phyloP scores from a whole-genome alignment of 1,140 invertebrate species.

The Zaprionus davidi region DNA sequence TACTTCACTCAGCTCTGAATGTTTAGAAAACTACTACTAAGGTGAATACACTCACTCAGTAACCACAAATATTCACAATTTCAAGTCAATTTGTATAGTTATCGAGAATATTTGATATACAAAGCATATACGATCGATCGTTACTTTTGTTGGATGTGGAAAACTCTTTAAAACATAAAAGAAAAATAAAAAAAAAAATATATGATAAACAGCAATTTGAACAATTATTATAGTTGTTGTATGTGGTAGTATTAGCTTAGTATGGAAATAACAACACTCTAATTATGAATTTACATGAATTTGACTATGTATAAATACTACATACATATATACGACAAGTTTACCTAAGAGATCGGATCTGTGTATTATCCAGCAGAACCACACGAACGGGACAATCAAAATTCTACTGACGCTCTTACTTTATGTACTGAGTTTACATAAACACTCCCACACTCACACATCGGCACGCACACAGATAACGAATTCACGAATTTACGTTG shows the following conservation, averaged over 20 bases:
- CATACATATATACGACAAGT: conserved; percentile 10
- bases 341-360: conserved; percentile 48
- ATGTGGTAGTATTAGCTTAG: conserved; percentile 59
- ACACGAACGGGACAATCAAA: conserved; percentile 81
- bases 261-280: conserved; percentile 33
- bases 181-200: conserved; percentile 12
- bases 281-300: conserved; percentile 57
- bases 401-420: conserved; percentile 69
- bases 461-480: neutral
- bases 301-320: conserved; percentile 54
- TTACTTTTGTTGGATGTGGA: conserved; percentile 28
- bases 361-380: conserved; percentile 58
- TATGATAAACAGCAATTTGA: conserved; percentile 59
- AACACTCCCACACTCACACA: conserved; percentile 1
- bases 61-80: conserved; percentile 24
- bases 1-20: conserved; percentile 13
- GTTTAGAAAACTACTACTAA: conserved; percentile 79
- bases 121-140: conserved; percentile 22
- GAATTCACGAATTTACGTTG: conserved; percentile 41
- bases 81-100: conserved; percentile 72
- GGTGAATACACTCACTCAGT: conserved; percentile 59
- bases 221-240: conserved; percentile 73
- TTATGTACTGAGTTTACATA: conserved; percentile 45
- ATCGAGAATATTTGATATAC: conserved; percentile 38
- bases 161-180: conserved; percentile 55